Percentiles rank a stretch among this genome's conserved stretches.
phyloP scores from a whole-genome alignment of 2,888 invertebrate species.

The Drosophila macrospina region DNA sequence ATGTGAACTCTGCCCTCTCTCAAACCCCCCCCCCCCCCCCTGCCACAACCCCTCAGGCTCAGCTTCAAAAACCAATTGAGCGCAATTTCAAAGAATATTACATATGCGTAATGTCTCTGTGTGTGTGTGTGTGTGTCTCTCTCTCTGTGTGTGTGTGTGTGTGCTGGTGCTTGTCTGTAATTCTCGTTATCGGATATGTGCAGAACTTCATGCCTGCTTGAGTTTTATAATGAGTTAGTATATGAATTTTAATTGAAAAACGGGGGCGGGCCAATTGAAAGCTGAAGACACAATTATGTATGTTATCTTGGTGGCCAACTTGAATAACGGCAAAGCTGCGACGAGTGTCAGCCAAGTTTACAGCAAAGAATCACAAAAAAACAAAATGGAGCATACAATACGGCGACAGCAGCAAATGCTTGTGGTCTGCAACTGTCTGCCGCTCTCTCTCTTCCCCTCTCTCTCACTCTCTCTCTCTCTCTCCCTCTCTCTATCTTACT shows the following conservation, averaged over 20 bases:
- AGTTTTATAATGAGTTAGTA: constrained; percentile 65
- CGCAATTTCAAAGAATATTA: constrained; percentile 78
- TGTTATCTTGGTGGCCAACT: constrained; percentile 26
- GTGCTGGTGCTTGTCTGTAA: background rate
- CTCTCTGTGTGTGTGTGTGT: constrained; percentile 4
- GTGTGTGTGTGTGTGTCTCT: background rate
- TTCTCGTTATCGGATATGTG: constrained; percentile 46
- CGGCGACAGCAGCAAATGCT: constrained; percentile 54
- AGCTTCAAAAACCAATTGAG: constrained; percentile 76
- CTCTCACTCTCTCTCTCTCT: constrained; percentile 1
- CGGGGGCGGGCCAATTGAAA: constrained; percentile 6
- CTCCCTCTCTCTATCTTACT: background rate
- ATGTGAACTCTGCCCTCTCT: constrained; percentile 54
- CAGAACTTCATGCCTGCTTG: constrained; percentile 71
- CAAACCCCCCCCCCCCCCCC: too few relatives aligned
- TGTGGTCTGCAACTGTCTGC: constrained; percentile 35
- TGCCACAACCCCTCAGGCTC: too few relatives aligned
- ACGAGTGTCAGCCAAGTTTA: background rate
- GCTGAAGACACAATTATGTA: constrained; percentile 28
- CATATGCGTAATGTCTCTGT: constrained; percentile 52
- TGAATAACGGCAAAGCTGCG: background rate
- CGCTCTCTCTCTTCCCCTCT: background rate
- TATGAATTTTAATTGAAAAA: constrained; percentile 62
- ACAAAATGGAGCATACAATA: constrained; percentile 51
- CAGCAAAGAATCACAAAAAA: constrained; percentile 1